phyloP scores from a whole-genome alignment of 2,888 invertebrate species.

The Chaitophorus viminalis region DNA sequence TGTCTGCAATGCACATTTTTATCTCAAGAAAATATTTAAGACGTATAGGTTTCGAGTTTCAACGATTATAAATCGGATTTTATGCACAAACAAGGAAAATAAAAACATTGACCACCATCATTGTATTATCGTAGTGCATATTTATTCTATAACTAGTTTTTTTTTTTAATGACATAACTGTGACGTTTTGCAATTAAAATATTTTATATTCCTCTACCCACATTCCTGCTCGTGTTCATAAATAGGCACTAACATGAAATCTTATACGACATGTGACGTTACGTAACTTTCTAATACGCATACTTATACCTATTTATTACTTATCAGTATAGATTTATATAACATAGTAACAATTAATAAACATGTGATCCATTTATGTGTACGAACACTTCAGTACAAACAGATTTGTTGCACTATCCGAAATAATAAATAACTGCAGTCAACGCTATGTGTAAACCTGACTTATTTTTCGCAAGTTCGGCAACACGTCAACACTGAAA shows the following conservation, averaged over 20 bases:
- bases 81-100: neutral
- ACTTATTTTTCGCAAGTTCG: too few relatives aligned
- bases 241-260: conserved; percentile 22
- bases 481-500: too few relatives aligned
- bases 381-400: too few relatives aligned
- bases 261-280: conserved; percentile 9
- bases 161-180: conserved; percentile 34
- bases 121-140: neutral
- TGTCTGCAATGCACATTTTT: too few relatives aligned
- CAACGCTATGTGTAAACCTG: too few relatives aligned
- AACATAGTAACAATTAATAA: too few relatives aligned
- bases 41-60: neutral
- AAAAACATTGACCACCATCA: neutral
- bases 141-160: conserved; percentile 23
- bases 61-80: neutral
- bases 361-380: too few relatives aligned
- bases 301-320: neutral
- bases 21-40: too few relatives aligned
- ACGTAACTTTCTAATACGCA: neutral
- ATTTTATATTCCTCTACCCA: conserved; percentile 21
- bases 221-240: conserved; percentile 18
- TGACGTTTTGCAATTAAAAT: conserved; percentile 47
- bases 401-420: too few relatives aligned
- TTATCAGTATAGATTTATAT: too few relatives aligned
- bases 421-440: too few relatives aligned